These are phyloP conservation scores for Xiphias gladius DNA, from an alignment of 2,113 vertebrate genomes.

Conservation along the genomic window DNA sequence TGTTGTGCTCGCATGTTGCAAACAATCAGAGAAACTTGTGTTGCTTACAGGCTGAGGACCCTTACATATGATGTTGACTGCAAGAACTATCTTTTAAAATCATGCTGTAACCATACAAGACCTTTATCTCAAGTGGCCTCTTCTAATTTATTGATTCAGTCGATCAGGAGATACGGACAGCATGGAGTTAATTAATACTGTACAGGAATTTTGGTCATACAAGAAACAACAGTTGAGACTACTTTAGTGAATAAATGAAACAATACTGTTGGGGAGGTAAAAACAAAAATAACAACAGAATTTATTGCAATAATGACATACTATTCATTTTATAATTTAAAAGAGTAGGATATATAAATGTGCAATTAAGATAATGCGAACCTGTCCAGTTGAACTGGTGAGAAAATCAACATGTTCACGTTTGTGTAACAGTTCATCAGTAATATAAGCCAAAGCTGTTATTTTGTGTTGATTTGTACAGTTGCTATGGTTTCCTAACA, in stretches of 20 bases:
- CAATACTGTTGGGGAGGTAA: conserved; percentile 38
- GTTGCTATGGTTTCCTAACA: conserved; percentile 90
- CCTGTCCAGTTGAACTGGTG: conserved; percentile 93
- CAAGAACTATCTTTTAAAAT: conserved; percentile 82
- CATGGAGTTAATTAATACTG: conserved; percentile 23
- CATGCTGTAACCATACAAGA: conserved; percentile 83
- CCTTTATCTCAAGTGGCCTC: conserved; percentile 77
- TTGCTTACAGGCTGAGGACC: conserved; percentile 81
- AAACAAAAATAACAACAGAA: conserved; percentile 61
- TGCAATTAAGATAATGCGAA: conserved; percentile 75
- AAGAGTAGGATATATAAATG: conserved; percentile 70
- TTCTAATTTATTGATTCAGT: conserved; percentile 53
- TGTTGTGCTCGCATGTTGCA: conserved; percentile 85
- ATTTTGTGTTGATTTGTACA: conserved; percentile 90
- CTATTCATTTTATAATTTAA: conserved; percentile 75
- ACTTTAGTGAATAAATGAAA: conserved; percentile 55
- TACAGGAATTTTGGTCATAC: conserved; percentile 42
- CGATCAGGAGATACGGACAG: conserved; percentile 42
- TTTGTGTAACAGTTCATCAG: conserved; percentile 95
- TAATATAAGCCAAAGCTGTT: conserved; percentile 99
- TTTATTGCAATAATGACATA: conserved; percentile 79
- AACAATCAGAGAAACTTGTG: conserved; percentile 80
- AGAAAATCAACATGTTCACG: conserved; percentile 91
- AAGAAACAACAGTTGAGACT: conserved; percentile 53
- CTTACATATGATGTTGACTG: conserved; percentile 83